Conservation (phyloP, 2,797 vertebrate genomes). For the Numenius phaeopus region DNA sequence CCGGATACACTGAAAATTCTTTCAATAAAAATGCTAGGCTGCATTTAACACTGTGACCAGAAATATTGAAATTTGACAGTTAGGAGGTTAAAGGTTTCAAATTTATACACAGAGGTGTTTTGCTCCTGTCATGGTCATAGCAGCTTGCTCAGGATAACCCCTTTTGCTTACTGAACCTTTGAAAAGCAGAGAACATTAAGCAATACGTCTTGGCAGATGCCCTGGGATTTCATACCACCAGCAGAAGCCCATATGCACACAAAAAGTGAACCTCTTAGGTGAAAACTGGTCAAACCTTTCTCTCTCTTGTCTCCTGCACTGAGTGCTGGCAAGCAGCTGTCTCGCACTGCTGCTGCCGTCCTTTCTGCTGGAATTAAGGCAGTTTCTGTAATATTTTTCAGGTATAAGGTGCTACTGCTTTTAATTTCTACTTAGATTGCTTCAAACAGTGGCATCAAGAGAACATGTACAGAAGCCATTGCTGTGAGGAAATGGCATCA, state of each 20-base stretch:
- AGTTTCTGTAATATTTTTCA: constrained; percentile 5
- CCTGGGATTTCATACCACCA: constrained; percentile 66
- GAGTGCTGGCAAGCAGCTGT: background rate
- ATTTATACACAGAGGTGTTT: constrained; percentile 82
- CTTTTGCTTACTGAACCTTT: constrained; percentile 83
- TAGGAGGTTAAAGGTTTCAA: constrained; percentile 79
- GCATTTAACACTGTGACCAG: constrained; percentile 81
- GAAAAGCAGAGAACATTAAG: constrained; percentile 79
- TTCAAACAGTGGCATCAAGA: background rate
- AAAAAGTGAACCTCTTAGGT: constrained; percentile 55
- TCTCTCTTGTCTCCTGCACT: background rate
- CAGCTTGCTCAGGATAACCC: constrained; percentile 75
- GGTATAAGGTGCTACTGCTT: background rate
- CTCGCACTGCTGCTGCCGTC: background rate
- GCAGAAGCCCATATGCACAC: constrained; percentile 56
- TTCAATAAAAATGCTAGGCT: constrained; percentile 70
- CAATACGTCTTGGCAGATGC: constrained; percentile 74
- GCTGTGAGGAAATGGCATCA: background rate
- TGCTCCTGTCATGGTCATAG: constrained; percentile 75
- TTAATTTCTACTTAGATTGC: constrained; percentile 33
- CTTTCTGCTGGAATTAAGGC: background rate
- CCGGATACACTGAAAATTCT: constrained; percentile 65
- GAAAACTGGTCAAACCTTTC: constrained; percentile 47
- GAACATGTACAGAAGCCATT: background rate
- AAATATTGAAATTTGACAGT: constrained; percentile 84